A percentile compares a stretch with the other conserved stretches of the same genome.
These are phyloP conservation scores for Carabus problematicus DNA, from an alignment of 2,888 invertebrate genomes.

Conservation along the genomic window DNA sequence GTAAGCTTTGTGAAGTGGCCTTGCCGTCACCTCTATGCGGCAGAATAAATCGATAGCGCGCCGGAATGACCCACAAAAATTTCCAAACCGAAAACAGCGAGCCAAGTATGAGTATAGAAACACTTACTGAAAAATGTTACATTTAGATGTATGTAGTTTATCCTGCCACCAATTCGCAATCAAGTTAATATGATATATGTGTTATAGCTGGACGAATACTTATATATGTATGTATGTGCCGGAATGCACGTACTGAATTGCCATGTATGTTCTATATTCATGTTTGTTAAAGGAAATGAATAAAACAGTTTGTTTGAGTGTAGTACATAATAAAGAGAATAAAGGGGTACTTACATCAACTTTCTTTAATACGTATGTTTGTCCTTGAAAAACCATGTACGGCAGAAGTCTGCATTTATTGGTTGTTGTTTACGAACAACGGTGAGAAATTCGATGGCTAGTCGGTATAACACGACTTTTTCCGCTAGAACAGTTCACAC, in stretches of 20 bases:
- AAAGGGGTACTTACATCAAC: conserved; percentile 57
- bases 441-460: conserved; percentile 50
- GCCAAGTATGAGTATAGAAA: background rate
- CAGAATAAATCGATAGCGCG: conserved; percentile 58
- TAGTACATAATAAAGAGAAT: background rate
- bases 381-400: conserved; percentile 58
- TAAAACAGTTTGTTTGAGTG: no score
- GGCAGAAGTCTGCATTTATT: conserved; percentile 59
- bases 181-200: no score
- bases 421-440: conserved; percentile 55
- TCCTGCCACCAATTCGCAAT: no score
- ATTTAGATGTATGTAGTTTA: no score
- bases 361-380: conserved; percentile 57
- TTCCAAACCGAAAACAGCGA: conserved; percentile 30
- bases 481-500: conserved; percentile 51
- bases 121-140: background rate
- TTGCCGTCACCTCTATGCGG: conserved; percentile 58
- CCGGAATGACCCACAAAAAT: conserved; percentile 57
- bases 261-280: no score
- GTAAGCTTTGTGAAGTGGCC: conserved; percentile 46
- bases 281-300: no score
- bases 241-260: no score
- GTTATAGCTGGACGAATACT: no score
- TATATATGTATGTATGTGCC: no score
- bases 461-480: conserved; percentile 38